Percentiles rank a stretch among this genome's conserved stretches.
These are phyloP conservation scores for Willisornis vidua DNA, from an alignment of 2,113 vertebrate genomes.

Conservation along the genomic window DNA sequence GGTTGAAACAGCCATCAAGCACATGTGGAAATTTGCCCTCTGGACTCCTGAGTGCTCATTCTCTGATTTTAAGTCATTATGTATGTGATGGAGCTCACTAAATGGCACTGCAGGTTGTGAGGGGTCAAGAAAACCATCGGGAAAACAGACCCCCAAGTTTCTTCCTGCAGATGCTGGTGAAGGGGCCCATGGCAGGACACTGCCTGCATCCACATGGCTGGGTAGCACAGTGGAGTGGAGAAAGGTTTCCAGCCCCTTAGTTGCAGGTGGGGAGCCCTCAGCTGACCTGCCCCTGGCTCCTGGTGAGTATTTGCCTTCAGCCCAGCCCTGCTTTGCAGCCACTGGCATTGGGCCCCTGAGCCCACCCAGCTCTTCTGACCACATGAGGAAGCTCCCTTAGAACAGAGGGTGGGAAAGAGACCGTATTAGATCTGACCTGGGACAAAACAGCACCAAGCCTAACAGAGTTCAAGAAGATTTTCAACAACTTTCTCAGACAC, in stretches of 20 bases:
- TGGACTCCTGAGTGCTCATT: neutral
- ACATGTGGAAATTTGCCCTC: neutral
- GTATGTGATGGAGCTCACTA: neutral
- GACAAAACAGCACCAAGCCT: neutral
- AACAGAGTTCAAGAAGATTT: neutral
- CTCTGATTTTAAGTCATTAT: neutral
- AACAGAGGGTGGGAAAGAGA: neutral
- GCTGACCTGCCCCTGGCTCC: neutral
- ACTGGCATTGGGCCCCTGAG: accelerated
- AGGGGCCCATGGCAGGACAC: neutral
- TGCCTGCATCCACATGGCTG: accelerated
- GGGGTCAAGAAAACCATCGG: neutral
- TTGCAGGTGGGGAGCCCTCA: neutral
- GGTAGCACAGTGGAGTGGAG: accelerated
- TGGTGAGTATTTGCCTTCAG: neutral
- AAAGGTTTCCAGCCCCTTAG: neutral
- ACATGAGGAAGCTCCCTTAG: neutral
- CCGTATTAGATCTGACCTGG: neutral
- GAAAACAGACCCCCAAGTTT: neutral
- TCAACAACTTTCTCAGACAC: neutral
- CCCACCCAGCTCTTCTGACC: neutral
- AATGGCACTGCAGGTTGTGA: neutral
- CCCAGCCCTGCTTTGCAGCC: neutral
- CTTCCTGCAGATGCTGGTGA: neutral
- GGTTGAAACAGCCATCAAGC: neutral